phyloP scores from a whole-genome alignment of 2,797 vertebrate species.

The Hapalemur alaotrensis region DNA sequence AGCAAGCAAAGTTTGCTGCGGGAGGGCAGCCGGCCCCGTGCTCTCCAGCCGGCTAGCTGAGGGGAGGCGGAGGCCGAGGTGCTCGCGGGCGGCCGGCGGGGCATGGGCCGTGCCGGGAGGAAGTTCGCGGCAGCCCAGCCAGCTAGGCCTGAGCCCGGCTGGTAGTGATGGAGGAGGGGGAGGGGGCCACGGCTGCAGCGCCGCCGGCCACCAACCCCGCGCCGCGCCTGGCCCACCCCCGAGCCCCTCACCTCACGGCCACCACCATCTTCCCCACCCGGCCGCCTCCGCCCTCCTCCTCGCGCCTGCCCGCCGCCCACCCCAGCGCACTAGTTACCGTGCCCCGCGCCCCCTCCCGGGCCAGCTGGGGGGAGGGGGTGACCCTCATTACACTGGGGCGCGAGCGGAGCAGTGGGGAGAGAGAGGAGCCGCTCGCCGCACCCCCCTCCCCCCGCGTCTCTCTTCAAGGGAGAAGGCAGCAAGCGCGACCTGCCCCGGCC shows the following conservation, averaged over 20 bases:
- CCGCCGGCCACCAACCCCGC: conserved; percentile 51
- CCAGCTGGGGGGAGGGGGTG: conserved; percentile 76
- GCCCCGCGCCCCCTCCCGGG: conserved; percentile 79
- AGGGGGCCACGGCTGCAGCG: conserved; percentile 46
- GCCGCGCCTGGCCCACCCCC: conserved; percentile 26
- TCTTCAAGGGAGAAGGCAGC: conserved; percentile 69
- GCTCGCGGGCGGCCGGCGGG: conserved; percentile 33
- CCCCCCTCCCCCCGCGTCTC: conserved; percentile 71
- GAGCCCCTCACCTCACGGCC: conserved; percentile 73
- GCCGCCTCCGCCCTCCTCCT: conserved; percentile 48
- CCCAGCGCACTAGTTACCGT: conserved; percentile 77
- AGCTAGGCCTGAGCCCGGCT: conserved; percentile 73
- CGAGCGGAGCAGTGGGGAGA: conserved; percentile 56
- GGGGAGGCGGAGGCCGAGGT: conserved; percentile 25
- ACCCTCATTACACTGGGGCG: conserved; percentile 77
- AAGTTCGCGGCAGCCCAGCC: conserved; percentile 69
- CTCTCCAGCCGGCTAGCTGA: conserved; percentile 38
- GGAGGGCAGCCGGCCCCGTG: conserved; percentile 19
- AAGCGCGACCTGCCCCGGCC: conserved; percentile 81
- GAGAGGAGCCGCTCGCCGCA: conserved; percentile 61
- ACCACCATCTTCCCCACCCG: conserved; percentile 76
- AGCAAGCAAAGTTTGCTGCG: conserved; percentile 70
- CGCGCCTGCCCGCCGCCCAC: conserved; percentile 52
- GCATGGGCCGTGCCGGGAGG: conserved; percentile 71
- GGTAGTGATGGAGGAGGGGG: conserved; percentile 64